A percentile compares a stretch with the other conserved stretches of the same genome.
These are phyloP conservation scores for Triplophysa yarkandensis DNA, from an alignment of 2,797 vertebrate species.

Conservation along the genomic window DNA sequence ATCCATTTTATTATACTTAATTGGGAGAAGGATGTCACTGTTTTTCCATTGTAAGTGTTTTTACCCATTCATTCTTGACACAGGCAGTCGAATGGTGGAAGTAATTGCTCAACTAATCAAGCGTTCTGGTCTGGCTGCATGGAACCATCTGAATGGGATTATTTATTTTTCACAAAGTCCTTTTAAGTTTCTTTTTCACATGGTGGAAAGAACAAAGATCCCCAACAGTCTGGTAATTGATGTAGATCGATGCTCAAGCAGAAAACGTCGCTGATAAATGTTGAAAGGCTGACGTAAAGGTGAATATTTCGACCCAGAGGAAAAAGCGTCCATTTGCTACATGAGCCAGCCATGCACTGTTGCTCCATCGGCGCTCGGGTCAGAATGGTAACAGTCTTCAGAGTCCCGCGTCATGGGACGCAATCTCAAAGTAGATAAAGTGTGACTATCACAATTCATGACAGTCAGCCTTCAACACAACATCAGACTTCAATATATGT, in stretches of 20 bases:
- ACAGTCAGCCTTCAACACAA: conserved; percentile 41
- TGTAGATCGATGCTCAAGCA: conserved; percentile 1
- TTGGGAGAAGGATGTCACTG: background rate
- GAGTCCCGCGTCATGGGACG: conserved; percentile 41
- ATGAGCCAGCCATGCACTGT: conserved; percentile 78
- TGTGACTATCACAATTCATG: conserved; percentile 37
- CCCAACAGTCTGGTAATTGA: background rate
- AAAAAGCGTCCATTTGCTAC: conserved; percentile 68
- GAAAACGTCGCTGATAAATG: conserved; percentile 15
- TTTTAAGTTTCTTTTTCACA: background rate
- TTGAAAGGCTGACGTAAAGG: conserved; percentile 26
- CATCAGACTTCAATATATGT: conserved; percentile 23
- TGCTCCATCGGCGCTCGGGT: conserved; percentile 49
- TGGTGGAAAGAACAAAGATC: background rate
- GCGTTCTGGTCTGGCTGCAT: conserved; percentile 48
- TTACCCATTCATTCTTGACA: background rate
- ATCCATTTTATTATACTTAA: background rate
- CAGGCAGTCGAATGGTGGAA: background rate
- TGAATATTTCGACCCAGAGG: conserved; percentile 9
- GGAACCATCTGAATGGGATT: conserved; percentile 21
- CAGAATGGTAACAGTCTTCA: conserved; percentile 62
- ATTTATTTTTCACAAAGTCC: conserved; percentile 6
- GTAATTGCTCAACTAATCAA: conserved; percentile 5
- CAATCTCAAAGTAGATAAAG: conserved; percentile 46
- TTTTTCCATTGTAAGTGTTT: background rate